Evolutionary conservation across 2,888 invertebrate genomes (phyloP), one percentile per base, ranked within the genome.

Genomic region (Lasioglossum marginatum): DNA sequence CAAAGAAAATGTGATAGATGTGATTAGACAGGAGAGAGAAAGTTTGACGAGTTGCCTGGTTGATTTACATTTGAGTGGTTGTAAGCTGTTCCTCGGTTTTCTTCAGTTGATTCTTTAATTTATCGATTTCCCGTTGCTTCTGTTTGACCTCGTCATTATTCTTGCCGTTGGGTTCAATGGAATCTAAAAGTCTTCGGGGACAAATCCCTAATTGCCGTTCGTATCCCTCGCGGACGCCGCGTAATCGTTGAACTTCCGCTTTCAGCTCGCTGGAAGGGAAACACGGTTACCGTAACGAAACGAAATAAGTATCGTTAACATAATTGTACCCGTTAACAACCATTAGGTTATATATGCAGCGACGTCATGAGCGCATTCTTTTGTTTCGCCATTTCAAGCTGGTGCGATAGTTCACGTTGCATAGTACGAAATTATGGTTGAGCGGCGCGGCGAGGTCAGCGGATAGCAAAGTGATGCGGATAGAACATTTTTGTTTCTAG

Each of bases 211-310:
- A 89, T 87, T 94, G 94, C 40, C 96, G 95, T 91, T 97, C 96
- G 90, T 96, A 96, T 81, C 96, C 96, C 91, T 96, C 96, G 10
- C 96, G 95, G 70, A 97, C 94, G 0, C 96, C 96, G 82, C 96
- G 96, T n/a, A 97, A 94, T 43, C 97, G 96, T 90, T 97, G 96
- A 57, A 97, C 97, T 95, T 97, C 97, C 0, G 96, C 96, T 85
- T 97, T 96, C 81, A 98, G 94, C 93, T 97, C 97, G 89, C 95
- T 94, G 40, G 63, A 27, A 12, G n/a, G 23, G 43, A 79, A 79
- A 79, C 27, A 68, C 23, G 37, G 4, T 34, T 37, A 37, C 10
- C 68, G 23, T 70, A 70, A 70, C 14, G 40, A 70, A 70, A 70
- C n/a, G 23, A 70, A 40, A 14, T 23, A 37, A 40, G 14, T 23